Base-by-base conservation (phyloP, 2,888 invertebrate genomes). In the Hydraecia micacea region DNA sequence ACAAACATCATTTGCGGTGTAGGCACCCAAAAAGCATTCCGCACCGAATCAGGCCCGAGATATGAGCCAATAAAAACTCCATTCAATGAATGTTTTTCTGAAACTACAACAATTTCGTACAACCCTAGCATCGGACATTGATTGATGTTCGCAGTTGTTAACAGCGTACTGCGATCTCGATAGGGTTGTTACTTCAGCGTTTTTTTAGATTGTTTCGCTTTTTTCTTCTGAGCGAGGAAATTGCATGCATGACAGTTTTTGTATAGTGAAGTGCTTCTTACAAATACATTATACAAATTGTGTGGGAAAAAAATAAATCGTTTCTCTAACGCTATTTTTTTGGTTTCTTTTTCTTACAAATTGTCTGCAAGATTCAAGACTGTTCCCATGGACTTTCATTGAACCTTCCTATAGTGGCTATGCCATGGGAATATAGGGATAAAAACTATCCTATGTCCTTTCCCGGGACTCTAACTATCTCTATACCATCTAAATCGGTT, bases 71-170 rank as follows among this genome's bases (percentile, higher is more conserved):
- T 88, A 89, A 90, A 89, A 90, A 85, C 71, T 78, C 72, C 74
- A 88, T 83, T 86, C 69, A 80, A 77, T 85, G 74, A 84, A 87
- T 86, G 78, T 84, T 88, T 91, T 91, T 90, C 46, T 91, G 78
- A 88, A 91, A 92, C 91, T 90, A 91, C 90, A 84, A 88, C 86
- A 89, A 89, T 89, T 88, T 87, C 52, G 86, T 84, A 83, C 88
- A 90, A 87, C 89, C 90, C 89, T 90, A 81, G 66, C 69, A 70
- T 67, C 73, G 84, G 93, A 93, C 93, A 87, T 93, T 93, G 94
- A 94, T 94, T 91, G 93, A 94, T 94, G 91, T 87, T 76, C 88
- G 84, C 85, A 86, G 91, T 92, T 93, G 93, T 93, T 92, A 93
- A 93, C 93, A 93, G 86, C 90, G 87, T 88, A 86, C 89, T 90